These are phyloP conservation scores for Ennomos quercinarius DNA, from an alignment of 2,888 invertebrate species.

Conservation along the genomic window DNA sequence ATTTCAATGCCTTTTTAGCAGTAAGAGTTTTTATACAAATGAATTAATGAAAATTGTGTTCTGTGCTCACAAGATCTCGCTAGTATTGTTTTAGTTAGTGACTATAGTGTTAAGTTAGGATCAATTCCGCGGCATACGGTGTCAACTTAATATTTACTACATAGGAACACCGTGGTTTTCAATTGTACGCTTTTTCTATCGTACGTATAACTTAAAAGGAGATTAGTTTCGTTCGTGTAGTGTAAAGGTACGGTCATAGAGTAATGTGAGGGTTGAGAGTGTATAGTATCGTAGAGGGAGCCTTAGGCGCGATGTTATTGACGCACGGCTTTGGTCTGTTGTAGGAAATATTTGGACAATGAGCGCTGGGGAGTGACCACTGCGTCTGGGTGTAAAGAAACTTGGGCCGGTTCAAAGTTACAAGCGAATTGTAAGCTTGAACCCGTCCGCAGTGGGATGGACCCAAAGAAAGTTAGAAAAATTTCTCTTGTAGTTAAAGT, in stretches of 20 bases:
- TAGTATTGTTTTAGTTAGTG: slow-evolving; percentile 82
- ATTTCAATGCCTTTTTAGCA: slow-evolving; percentile 73
- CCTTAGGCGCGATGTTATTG: slow-evolving; percentile 47
- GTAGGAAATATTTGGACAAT: slow-evolving; percentile 28
- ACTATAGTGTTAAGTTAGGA: slow-evolving; percentile 79
- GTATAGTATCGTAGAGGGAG: slow-evolving; percentile 51
- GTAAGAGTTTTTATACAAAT: slow-evolving; percentile 69
- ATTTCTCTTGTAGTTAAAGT: slow-evolving; percentile 75
- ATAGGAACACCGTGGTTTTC: slow-evolving; percentile 56
- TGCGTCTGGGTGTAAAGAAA: slow-evolving; percentile 44
- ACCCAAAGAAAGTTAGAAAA: slow-evolving; percentile 74
- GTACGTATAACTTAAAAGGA: slow-evolving; percentile 36
- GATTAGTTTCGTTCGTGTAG: slow-evolving; percentile 62
- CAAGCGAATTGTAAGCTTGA: slow-evolving; percentile 32
- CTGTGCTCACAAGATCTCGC: slow-evolving; percentile 84
- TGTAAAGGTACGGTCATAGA: slow-evolving; percentile 52
- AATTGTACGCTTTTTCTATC: slow-evolving; percentile 55
- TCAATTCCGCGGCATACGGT: slow-evolving; percentile 65
- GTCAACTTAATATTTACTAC: slow-evolving; percentile 47
- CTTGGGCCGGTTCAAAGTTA: slow-evolving; percentile 46
- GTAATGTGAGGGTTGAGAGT: slow-evolving; percentile 49
- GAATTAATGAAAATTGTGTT: slow-evolving; percentile 69
- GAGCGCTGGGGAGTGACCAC: slow-evolving; percentile 30
- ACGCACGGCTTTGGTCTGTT: slow-evolving; percentile 26
- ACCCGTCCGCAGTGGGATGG: slow-evolving; percentile 50